Base-by-base conservation (phyloP, 2,888 invertebrate species). In the Diadegma fenestrale region DNA sequence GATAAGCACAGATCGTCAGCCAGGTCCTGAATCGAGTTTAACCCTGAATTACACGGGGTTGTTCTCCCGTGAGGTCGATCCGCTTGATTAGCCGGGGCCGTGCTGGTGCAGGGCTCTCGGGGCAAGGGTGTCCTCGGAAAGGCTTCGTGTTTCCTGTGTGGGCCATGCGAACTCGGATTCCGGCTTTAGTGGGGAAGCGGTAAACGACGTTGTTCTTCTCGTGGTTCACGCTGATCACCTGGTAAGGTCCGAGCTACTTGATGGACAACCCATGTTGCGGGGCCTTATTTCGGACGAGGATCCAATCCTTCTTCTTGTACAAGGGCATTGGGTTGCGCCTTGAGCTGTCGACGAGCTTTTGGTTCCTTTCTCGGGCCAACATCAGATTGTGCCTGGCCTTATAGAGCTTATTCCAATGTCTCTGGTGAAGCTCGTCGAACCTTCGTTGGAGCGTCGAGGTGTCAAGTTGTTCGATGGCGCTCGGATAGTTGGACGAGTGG, bases 361-460 rank as follows among this genome's bases (percentile, higher is more conserved):
- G 61, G 19, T 75, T 75, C 19, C 7, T 61, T 7, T 45, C 75
- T 22, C 75, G 61, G 14, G 75, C 75, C 5, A 75, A 2, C 63
- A 63, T 75, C 22, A 63, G 12, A 12, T 63, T 14, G 63, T 63
- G 75, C 41, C 41, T 72, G 22, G 72, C 72, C 22, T 72, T 41
- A 22, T 72, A 72, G 5, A 72, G 54, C 22, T 75, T 26, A n/a
- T 75, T 75, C 45, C 75, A 75, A 14, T 63, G 33, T 41, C 14
- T 61, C 45, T 63, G 73, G 30, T 75, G 45, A 2, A 75, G 19
- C 30, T 75, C 61, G 45, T 61, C 73, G 22, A 63, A 75, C 41
- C 73, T 75, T 19, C 45, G 73, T 37, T 75, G 73, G 10, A 75
- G 73, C 17, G 58, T 63, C 17, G 73, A 75, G 1, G 61, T 75